phyloP scores from a whole-genome alignment of 1,140 invertebrate genomes.

The Sarcophaga bullata region DNA sequence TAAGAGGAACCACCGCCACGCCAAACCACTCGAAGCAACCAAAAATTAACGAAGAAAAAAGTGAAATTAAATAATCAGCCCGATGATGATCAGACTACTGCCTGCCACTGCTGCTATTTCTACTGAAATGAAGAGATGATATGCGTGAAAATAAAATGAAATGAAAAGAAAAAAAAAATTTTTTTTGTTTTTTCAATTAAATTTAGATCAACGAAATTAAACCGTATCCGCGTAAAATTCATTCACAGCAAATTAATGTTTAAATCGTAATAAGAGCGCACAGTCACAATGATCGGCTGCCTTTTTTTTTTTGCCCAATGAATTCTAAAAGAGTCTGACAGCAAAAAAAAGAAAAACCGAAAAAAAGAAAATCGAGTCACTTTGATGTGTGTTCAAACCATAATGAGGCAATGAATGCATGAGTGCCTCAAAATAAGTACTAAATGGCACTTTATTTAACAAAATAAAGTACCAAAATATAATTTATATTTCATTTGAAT shows the following conservation, averaged over 20 bases:
- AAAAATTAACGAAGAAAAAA: neutral
- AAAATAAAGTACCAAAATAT: neutral
- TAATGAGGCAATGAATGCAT: slow-evolving; percentile 36
- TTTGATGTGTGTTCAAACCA: slow-evolving; percentile 22
- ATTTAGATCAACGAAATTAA: slow-evolving; percentile 40
- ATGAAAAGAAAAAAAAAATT: neutral
- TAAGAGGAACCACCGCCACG: neutral
- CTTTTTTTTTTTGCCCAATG: no score
- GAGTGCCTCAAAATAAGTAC: slow-evolving; percentile 23
- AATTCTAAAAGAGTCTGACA: neutral
- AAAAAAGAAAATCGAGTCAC: neutral
- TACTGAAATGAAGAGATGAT: neutral
- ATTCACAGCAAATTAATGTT: slow-evolving; percentile 38
- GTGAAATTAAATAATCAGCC: neutral
- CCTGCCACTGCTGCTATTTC: no score
- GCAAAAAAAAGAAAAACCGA: neutral
- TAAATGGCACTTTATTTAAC: neutral
- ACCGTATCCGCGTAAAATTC: slow-evolving; percentile 40
- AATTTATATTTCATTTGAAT: neutral
- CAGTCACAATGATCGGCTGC: no score
- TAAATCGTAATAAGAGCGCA: neutral
- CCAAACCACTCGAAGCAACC: no score
- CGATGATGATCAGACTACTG: no score
- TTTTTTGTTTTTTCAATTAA: neutral
- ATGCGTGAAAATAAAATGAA: slow-evolving; percentile 21